Evolutionary conservation across 2,113 vertebrate species (phyloP).

Genomic region (Onychostoma macrolepis): DNA sequence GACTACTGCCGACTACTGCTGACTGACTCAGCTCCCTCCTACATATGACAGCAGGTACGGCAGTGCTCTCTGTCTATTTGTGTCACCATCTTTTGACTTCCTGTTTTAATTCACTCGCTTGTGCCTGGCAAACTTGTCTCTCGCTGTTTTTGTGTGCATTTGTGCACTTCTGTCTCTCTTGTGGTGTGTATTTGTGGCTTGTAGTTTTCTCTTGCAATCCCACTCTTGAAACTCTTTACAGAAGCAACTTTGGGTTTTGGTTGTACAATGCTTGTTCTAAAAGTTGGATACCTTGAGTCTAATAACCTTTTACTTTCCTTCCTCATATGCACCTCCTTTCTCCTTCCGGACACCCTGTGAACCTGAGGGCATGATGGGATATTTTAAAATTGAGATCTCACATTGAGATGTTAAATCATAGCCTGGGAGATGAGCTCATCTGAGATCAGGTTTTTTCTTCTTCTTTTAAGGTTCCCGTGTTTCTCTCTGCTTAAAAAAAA

Average conservation of each 20-base stretch:
- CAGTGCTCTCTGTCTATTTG: slow-evolving; percentile 9
- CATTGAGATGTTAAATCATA: not conserved
- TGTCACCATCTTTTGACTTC: slow-evolving; percentile 20
- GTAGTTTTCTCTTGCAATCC: not conserved
- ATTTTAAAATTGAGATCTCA: not conserved
- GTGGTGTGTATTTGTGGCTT: not conserved
- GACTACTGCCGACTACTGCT: slow-evolving; percentile 7
- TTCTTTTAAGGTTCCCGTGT: not conserved
- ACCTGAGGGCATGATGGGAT: slow-evolving; percentile 2
- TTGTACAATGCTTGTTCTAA: not conserved
- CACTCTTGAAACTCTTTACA: not conserved
- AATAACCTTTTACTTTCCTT: not conserved
- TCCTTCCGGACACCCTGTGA: not conserved
- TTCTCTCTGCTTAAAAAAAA: not conserved
- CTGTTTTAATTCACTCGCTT: slow-evolving; percentile 25
- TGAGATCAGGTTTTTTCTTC: not conserved
- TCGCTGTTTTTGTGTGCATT: not conserved
- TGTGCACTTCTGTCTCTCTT: not conserved
- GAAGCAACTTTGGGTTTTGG: not conserved
- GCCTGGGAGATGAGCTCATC: not conserved
- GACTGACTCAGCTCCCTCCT: slow-evolving; percentile 29
- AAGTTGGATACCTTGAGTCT: not conserved
- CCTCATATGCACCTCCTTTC: not conserved
- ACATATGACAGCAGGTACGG: slow-evolving; percentile 29
- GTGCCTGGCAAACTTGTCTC: slow-evolving; percentile 11